Evolutionary conservation across 1,140 invertebrate genomes (phyloP), one percentile per base, ranked within the genome.

Genomic region (Micrasema minimum): DNA sequence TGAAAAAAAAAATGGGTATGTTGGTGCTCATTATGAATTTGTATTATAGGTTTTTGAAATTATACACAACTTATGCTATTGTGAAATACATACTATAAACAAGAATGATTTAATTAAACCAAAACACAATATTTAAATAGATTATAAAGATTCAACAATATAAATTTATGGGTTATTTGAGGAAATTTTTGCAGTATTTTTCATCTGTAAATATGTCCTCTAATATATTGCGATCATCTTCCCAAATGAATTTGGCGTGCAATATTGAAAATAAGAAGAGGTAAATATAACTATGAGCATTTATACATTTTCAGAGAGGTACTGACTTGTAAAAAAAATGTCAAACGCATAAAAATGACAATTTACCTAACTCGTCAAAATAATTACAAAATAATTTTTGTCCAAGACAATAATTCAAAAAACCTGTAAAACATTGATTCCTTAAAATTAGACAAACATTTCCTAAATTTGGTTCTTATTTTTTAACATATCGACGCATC

Each of bases 81-180:
- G 20, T 31, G 41, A 64, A 64, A 64, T 64, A 64, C 45, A 64
- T 64, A n/a, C n/a, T n/a, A 31, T 31, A 31, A 4, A 31, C 7
- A 4, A 4, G 45, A 64, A 46, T 64, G 14, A 64, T 45, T 23
- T 22, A 64, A 46, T 23, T 22, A 64, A 46, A 23, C 11, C 43
- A 46, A 45, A 64, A 61, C 57, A 61, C n/a, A 46, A 31, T 12
- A 31, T 31, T 31, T 31, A 7, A 2, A 31, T 31, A 31, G 3
- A 31, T 45, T 64, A 64, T 64, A 46, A 45, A 64, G 18, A 23
- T 64, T 64, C 43, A 64, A 64, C 59, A 59, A 64, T 10, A 18
- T 37, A 16, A 31, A 31, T 31, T 31, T 7, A 31, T 31, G 7
- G 26, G 2, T 31, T 31, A 4, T 7, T 31, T 31, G 7, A 31